phyloP scores from a whole-genome alignment of 2,797 vertebrate genomes.

The Enoplosus armatus region DNA sequence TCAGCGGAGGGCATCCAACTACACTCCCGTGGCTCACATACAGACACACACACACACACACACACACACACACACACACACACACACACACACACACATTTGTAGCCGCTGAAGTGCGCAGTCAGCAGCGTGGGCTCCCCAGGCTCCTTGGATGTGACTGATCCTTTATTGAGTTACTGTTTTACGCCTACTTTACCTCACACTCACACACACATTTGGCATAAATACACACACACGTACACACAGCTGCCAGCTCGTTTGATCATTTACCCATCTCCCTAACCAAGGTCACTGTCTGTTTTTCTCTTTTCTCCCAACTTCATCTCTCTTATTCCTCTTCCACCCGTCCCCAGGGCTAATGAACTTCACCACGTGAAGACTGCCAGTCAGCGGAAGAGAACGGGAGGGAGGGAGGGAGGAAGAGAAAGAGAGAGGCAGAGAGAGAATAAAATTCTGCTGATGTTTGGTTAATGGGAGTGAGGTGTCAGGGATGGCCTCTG shows the following conservation, averaged over 20 bases:
- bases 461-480: constrained; percentile 86
- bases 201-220: constrained; percentile 63
- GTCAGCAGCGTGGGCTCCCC: constrained; percentile 84
- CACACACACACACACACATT: constrained; percentile 77
- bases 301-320: constrained; percentile 81
- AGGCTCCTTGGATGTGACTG: constrained; percentile 88
- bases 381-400: constrained; percentile 86
- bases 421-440: constrained; percentile 68
- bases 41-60: constrained; percentile 82
- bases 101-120: constrained; percentile 79
- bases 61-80: constrained; percentile 80
- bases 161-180: constrained; percentile 89
- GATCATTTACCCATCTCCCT: constrained; percentile 87
- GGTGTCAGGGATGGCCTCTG: constrained; percentile 86
- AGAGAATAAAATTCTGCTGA: constrained; percentile 85
- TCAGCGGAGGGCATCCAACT: constrained; percentile 86
- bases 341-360: constrained; percentile 81
- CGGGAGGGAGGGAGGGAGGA: constrained; percentile 46
- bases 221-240: constrained; percentile 52
- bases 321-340: constrained; percentile 76
- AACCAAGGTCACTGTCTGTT: constrained; percentile 87
- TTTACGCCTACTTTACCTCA: constrained; percentile 85
- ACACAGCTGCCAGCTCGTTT: constrained; percentile 80
- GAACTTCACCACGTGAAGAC: constrained; percentile 85
- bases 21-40: constrained; percentile 90